Conservation (phyloP, 2,888 invertebrate species). For the Agrotis clavis region DNA sequence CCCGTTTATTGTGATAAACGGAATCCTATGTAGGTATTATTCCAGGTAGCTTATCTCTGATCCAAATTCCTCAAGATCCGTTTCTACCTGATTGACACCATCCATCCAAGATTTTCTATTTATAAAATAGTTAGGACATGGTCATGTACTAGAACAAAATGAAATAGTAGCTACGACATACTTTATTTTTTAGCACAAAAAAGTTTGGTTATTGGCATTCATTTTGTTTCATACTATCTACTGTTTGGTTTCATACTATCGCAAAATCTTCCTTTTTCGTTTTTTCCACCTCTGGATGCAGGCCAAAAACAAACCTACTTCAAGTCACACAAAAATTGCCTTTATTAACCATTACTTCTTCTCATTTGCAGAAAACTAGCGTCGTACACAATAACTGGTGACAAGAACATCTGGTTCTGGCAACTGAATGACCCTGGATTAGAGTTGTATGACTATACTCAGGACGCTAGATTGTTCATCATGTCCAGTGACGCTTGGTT, state of each 20-base stretch:
- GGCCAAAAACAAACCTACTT: slow-evolving; percentile 1
- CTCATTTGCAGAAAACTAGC: slow-evolving; percentile 79
- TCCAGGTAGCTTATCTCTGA: too few relatives aligned
- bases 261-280: neutral
- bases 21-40: too few relatives aligned
- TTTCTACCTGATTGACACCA: too few relatives aligned
- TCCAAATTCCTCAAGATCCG: too few relatives aligned
- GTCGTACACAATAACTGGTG: slow-evolving; percentile 74
- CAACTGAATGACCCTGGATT: slow-evolving; percentile 86
- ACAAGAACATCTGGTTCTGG: slow-evolving; percentile 83
- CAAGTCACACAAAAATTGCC: neutral
- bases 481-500: slow-evolving; percentile 80
- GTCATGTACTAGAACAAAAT: too few relatives aligned
- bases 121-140: too few relatives aligned
- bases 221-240: too few relatives aligned
- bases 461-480: slow-evolving; percentile 81
- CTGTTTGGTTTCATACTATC: too few relatives aligned
- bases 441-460: slow-evolving; percentile 81
- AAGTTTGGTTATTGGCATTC: too few relatives aligned
- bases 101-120: too few relatives aligned
- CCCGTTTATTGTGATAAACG: too few relatives aligned
- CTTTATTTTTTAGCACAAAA: neutral
- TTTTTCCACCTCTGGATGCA: slow-evolving; percentile 2
- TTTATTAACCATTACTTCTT: neutral
- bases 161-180: too few relatives aligned